These are phyloP conservation scores for Paramormyrops kingsleyae DNA, from an alignment of 2,113 vertebrate species.

Conservation along the genomic window DNA sequence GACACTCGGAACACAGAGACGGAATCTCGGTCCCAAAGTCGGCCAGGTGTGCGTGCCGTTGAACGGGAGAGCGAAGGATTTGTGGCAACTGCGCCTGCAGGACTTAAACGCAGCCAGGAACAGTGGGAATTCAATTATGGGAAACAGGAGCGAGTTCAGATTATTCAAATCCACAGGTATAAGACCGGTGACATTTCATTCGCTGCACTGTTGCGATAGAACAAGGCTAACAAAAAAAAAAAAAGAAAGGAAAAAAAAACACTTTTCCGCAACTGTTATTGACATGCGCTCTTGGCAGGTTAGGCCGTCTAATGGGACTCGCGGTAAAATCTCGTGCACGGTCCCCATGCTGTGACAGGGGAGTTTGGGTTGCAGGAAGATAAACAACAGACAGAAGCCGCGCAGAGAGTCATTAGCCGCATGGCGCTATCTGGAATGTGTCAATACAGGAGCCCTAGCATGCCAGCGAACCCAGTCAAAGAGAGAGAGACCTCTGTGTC, in stretches of 20 bases:
- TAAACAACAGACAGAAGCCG: conserved; percentile 61
- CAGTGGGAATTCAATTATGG: conserved; percentile 1
- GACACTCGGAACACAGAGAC: not conserved
- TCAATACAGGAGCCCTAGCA: conserved; percentile 77
- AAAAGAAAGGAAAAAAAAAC: not conserved
- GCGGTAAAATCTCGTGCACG: conserved; percentile 10
- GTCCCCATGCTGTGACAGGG: conserved; percentile 33
- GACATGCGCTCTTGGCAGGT: not conserved
- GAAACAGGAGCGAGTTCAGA: not conserved
- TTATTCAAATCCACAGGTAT: not conserved
- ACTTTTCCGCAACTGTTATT: not conserved
- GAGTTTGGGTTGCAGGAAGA: conserved; percentile 51
- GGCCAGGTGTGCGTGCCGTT: not conserved
- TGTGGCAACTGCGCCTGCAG: not conserved
- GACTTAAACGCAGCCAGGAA: not conserved
- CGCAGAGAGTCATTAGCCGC: conserved; percentile 80
- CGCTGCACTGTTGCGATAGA: not conserved
- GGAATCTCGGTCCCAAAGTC: not conserved
- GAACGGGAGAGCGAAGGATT: not conserved
- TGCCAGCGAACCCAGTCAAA: conserved; percentile 31
- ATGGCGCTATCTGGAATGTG: conserved; percentile 78
- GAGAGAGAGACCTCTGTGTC: conserved; percentile 51
- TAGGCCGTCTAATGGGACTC: conserved; percentile 12
- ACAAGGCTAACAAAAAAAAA: not conserved
- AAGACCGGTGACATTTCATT: not conserved